Percentiles rank a stretch among this genome's conserved stretches.
phyloP scores from a whole-genome alignment of 1,140 invertebrate genomes.

The Solenopsis fugax region DNA sequence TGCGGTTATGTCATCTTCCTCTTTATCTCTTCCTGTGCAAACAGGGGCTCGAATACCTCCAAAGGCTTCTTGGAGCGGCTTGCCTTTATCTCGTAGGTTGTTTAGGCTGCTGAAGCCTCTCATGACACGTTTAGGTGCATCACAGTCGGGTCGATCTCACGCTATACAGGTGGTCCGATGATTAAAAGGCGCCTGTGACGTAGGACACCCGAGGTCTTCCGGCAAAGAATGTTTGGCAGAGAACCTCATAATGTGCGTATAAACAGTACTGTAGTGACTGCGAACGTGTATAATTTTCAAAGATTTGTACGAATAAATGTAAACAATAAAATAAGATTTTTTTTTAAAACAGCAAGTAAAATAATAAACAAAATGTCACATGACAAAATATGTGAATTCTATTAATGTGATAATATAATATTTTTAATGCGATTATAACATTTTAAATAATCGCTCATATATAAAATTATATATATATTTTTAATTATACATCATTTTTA shows the following conservation, averaged over 20 bases:
- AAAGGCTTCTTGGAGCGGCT: slow-evolving; percentile 69
- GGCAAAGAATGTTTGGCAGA: not conserved
- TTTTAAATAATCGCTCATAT: not conserved
- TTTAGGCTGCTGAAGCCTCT: slow-evolving; percentile 74
- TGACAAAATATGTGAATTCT: not conserved
- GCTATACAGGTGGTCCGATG: slow-evolving; percentile 76
- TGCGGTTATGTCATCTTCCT: slow-evolving; percentile 50
- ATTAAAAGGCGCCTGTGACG: slow-evolving; percentile 66
- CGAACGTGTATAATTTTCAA: not conserved
- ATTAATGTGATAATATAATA: not conserved
- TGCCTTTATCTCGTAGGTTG: slow-evolving; percentile 75
- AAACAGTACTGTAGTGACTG: not conserved
- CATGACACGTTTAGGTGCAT: slow-evolving; percentile 69
- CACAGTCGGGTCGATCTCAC: slow-evolving; percentile 72
- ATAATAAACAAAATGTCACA: not conserved
- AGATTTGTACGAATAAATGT: not conserved
- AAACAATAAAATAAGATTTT: not conserved
- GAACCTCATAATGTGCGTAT: not conserved
- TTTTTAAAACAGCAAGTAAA: not conserved
- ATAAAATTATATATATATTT: not conserved
- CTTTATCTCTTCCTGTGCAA: slow-evolving; percentile 70
- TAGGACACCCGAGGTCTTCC: not conserved
- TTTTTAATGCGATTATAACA: not conserved
- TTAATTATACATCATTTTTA: not conserved
- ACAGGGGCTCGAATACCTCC: slow-evolving; percentile 50